Conservation (phyloP, 2,113 vertebrate species). For the Amblyornis subalaris region DNA sequence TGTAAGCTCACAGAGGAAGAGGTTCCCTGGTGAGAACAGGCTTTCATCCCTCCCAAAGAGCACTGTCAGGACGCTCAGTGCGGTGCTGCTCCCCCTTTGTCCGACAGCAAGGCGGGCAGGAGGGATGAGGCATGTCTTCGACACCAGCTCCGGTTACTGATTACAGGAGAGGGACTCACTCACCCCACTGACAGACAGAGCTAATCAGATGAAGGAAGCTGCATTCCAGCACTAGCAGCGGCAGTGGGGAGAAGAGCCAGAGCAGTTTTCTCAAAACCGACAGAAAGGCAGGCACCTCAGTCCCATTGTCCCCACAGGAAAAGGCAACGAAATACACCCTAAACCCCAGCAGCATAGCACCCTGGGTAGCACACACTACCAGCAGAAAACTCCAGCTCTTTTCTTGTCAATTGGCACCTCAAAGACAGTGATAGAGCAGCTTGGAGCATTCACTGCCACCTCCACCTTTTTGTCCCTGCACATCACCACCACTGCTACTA, state of each 20-base stretch:
- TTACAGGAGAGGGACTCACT: conserved; percentile 28
- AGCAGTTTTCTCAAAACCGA: neutral
- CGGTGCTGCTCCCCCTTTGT: fast-evolving
- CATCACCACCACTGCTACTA: neutral
- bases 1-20: neutral
- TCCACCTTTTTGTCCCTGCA: neutral
- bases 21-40: neutral
- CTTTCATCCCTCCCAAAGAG: neutral
- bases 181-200: conserved; percentile 5
- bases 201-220: neutral
- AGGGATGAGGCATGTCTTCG: conserved; percentile 29
- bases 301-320: fast-evolving
- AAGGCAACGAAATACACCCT: neutral
- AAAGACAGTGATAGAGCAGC: neutral
- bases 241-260: neutral
- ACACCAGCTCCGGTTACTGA: conserved; percentile 47
- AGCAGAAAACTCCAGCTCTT: neutral
- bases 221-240: neutral
- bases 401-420: neutral
- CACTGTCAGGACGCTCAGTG: neutral
- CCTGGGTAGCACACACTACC: neutral
- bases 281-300: neutral
- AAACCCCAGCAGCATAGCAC: neutral
- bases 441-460: neutral
- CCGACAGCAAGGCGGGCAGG: neutral